Base-by-base conservation (phyloP, 1,140 invertebrate species). In the Phenacoccus solenopsis region DNA sequence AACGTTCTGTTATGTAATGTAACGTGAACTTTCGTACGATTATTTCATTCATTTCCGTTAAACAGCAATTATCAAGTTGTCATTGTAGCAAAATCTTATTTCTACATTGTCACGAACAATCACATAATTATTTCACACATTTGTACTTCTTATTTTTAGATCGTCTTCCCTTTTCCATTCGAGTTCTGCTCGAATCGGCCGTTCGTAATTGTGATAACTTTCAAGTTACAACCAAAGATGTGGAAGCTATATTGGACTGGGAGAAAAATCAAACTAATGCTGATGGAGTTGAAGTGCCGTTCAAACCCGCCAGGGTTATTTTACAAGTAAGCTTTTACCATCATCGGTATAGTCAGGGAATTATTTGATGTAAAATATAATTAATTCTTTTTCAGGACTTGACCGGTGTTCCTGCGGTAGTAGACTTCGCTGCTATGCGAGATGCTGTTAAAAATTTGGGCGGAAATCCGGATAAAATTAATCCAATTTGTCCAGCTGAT, bases 381-480 rank as follows among this genome's bases (percentile, higher is more conserved):
- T 49, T 49, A 49, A 3, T 3, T 2, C 5, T 49, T 5, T 49
- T 49, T 49, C 21, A 93, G 89, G 92, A 94, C 81, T 91, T 91
- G 71, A 76, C 75, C 32, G 75, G 75, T 67, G 75, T 99, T 0
- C 96, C 97, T 20, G 95, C 94, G 9, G 93, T 99, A 10, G 96
- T 98, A 12, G 97, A 99, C 80, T 96, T 99, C 84, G 97, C 97
- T 32, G 94, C 94, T 5, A 98, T 99, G 96, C 82, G 96, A 75
- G 95, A 98, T 83, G 94, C 94, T 22, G 93, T 98, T 0, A 86
- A 90, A 76, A 81, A 83, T 32, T 81, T 98, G 10, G 90, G 89
- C 0, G 93, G 93, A 1, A 83, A 98, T 82, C 91, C 95, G 1
- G 83, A 94, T 72, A 91, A 90, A 80, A 98, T 99, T 73, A 98